Evolutionary conservation across 2,113 vertebrate species (phyloP).

Genomic region (Entelurus aequoreus): DNA sequence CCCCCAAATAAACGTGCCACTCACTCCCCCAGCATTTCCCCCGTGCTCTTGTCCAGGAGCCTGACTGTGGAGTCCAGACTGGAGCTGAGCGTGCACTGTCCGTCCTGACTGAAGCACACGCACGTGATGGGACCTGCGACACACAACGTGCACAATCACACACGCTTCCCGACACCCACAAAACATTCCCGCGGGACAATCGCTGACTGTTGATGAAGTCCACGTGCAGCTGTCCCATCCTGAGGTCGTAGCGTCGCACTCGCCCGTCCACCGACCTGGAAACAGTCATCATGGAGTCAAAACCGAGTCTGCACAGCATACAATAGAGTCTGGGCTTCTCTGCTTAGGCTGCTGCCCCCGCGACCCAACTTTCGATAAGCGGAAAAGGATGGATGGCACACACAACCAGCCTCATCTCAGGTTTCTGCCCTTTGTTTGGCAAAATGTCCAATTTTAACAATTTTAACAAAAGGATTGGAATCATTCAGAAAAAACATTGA

Average conservation of each 20-base stretch:
- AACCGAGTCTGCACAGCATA: not conserved
- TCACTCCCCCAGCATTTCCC: conserved; percentile 92
- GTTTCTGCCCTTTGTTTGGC: too few relatives aligned
- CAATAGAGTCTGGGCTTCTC: too few relatives aligned
- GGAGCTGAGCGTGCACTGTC: conserved; percentile 81
- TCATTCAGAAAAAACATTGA: too few relatives aligned
- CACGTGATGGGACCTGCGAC: conserved; percentile 86
- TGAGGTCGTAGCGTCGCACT: conserved; percentile 84
- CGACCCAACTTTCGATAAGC: too few relatives aligned
- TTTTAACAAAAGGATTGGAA: too few relatives aligned
- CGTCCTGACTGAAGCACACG: conserved; percentile 89
- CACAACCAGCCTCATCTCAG: too few relatives aligned
- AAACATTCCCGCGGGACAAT: not conserved
- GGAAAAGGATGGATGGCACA: too few relatives aligned
- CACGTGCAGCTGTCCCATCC: conserved; percentile 80
- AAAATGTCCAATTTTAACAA: too few relatives aligned
- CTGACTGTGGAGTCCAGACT: conserved; percentile 83
- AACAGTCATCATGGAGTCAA: not conserved
- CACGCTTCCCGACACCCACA: not conserved
- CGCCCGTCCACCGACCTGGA: conserved; percentile 78
- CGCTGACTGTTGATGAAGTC: conserved; percentile 88
- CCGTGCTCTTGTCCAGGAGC: conserved; percentile 88
- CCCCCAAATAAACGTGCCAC: conserved; percentile 22
- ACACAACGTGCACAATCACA: conserved; percentile 4
- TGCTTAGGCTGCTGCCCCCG: too few relatives aligned